phyloP scores from a whole-genome alignment of 2,113 vertebrate genomes.

The Sander lucioperca region DNA sequence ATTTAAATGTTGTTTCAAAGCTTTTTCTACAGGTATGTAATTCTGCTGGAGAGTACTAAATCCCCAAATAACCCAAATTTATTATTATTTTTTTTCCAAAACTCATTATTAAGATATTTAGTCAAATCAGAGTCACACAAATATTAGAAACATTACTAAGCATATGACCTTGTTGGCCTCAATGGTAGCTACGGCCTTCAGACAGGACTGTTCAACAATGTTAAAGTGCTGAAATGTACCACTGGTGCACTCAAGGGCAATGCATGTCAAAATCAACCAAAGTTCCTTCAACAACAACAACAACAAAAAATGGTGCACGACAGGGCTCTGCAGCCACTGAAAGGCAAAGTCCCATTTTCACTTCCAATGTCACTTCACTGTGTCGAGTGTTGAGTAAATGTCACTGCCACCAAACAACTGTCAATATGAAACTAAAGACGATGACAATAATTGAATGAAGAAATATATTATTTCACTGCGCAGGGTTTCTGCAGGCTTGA shows the following conservation, averaged over 20 bases:
- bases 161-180: not conserved
- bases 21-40: not conserved
- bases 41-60: too few relatives aligned
- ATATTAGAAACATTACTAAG: not conserved
- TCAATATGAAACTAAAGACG: not conserved
- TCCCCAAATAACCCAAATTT: not conserved
- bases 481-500: not conserved
- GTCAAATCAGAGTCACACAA: not conserved
- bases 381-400: slow-evolving; percentile 24
- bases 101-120: not conserved
- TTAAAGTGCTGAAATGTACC: not conserved
- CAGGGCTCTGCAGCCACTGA: not conserved
- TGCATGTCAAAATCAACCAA: not conserved
- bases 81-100: not conserved
- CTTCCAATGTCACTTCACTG: slow-evolving; percentile 9
- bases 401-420: not conserved
- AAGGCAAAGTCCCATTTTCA: slow-evolving; percentile 20
- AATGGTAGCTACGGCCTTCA: not conserved
- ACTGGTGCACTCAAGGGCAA: not conserved
- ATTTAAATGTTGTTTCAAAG: too few relatives aligned
- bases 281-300: not conserved
- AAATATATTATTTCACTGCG: too few relatives aligned
- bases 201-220: not conserved
- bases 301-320: not conserved
- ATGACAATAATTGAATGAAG: not conserved